A percentile compares a stretch with the other conserved stretches of the same genome.
These are phyloP conservation scores for Drosophila ustulata DNA, from an alignment of 2,888 invertebrate species.

Conservation along the genomic window DNA sequence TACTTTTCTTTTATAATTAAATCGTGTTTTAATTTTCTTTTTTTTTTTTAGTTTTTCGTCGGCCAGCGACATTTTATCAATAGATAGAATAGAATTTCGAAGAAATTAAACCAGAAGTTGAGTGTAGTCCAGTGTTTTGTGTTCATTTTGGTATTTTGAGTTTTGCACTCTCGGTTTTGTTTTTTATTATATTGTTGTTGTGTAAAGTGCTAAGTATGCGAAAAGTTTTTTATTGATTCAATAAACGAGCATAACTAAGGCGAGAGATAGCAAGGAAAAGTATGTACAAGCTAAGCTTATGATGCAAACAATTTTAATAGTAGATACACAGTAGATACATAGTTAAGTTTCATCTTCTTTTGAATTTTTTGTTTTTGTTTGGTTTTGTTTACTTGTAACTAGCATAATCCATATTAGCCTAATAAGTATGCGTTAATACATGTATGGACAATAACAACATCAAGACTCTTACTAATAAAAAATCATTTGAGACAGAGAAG, in stretches of 20 bases:
- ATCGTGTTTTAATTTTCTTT: slow-evolving; percentile 1
- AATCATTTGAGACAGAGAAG: background rate
- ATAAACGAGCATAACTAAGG: slow-evolving; percentile 3
- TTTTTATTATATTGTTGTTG: background rate
- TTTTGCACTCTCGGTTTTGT: background rate
- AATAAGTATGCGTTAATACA: slow-evolving; percentile 4
- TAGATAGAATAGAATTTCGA: slow-evolving; percentile 11
- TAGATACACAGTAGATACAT: slow-evolving; percentile 5
- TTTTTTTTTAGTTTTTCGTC: slow-evolving; percentile 61
- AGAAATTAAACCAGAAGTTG: slow-evolving; percentile 7
- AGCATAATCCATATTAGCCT: slow-evolving; percentile 4
- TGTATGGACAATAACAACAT: slow-evolving; percentile 56
- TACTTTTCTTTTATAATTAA: slow-evolving; percentile 20
- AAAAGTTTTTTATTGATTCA: background rate
- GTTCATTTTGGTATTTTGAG: background rate
- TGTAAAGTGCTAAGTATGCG: background rate
- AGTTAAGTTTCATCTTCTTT: slow-evolving; percentile 1
- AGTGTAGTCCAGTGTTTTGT: slow-evolving; percentile 7
- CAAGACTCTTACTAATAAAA: slow-evolving; percentile 41
- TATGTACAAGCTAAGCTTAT: slow-evolving; percentile 59
- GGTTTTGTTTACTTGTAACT: background rate
- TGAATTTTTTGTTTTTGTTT: background rate
- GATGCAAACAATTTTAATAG: slow-evolving; percentile 25
- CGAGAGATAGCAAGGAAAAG: slow-evolving; percentile 2
- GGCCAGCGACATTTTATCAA: slow-evolving; percentile 75